A percentile compares a stretch with the other conserved stretches of the same genome.
These are phyloP conservation scores for Dendrocincla fuliginosa DNA, from an alignment of 2,797 vertebrate species.

Conservation along the genomic window DNA sequence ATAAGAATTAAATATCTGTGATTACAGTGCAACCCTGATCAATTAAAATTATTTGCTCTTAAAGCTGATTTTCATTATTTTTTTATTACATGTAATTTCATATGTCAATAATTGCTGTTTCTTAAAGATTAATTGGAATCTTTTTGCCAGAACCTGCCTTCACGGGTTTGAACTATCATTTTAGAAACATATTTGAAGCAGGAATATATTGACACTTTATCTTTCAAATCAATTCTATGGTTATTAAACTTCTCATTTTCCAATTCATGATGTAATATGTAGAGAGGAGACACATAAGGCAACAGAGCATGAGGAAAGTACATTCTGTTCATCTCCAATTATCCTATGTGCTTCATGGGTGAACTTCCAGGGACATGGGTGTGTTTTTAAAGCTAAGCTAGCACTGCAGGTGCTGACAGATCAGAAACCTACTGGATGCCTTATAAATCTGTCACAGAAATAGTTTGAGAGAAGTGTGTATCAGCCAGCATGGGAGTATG, in stretches of 20 bases:
- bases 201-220: background rate
- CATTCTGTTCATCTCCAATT: background rate
- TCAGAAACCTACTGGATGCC: background rate
- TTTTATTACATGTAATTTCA: background rate
- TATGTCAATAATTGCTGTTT: background rate
- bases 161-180: background rate
- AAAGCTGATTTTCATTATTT: background rate
- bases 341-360: background rate
- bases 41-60: background rate
- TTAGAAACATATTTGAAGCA: background rate
- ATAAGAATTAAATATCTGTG: background rate
- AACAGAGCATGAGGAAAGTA: rapidly evolving
- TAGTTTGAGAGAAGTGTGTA: background rate
- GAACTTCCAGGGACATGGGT: background rate
- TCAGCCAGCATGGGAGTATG: background rate
- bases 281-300: background rate
- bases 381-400: background rate
- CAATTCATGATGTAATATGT: background rate
- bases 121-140: background rate
- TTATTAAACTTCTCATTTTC: background rate
- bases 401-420: background rate
- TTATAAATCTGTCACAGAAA: conserved; percentile 19
- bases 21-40: background rate
- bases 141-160: background rate
- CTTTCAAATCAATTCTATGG: background rate